phyloP scores from a whole-genome alignment of 2,797 vertebrate species.

The Silurus lanzhouensis region DNA sequence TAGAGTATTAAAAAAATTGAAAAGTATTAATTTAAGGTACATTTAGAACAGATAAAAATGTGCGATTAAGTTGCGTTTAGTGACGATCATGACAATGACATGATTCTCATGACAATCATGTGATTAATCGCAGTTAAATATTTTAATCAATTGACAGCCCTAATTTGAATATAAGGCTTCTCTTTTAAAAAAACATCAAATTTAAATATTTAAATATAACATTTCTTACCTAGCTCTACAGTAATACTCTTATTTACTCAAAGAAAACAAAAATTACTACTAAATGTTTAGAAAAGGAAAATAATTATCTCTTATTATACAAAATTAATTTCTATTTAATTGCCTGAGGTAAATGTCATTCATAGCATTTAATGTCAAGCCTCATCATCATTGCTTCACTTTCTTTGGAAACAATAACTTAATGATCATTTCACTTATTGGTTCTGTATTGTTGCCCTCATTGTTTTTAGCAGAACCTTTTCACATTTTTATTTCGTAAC shows the following conservation, averaged over 20 bases:
- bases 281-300: background rate
- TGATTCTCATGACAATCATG: too few relatives aligned
- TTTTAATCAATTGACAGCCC: background rate
- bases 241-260: background rate
- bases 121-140: too few relatives aligned
- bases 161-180: background rate
- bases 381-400: background rate
- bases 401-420: background rate
- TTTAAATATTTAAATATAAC: background rate
- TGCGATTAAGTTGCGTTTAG: too few relatives aligned
- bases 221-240: background rate
- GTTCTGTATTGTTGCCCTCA: background rate
- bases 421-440: background rate
- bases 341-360: background rate
- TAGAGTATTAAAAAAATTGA: too few relatives aligned
- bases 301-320: background rate
- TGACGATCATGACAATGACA: too few relatives aligned
- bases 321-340: background rate
- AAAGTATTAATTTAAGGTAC: too few relatives aligned
- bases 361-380: background rate
- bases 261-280: background rate
- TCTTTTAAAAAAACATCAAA: background rate
- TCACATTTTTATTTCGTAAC: too few relatives aligned
- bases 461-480: too few relatives aligned
- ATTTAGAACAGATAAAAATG: too few relatives aligned